Evolutionary conservation across 1,140 invertebrate species (phyloP).

Genomic region (Delia radicum): DNA sequence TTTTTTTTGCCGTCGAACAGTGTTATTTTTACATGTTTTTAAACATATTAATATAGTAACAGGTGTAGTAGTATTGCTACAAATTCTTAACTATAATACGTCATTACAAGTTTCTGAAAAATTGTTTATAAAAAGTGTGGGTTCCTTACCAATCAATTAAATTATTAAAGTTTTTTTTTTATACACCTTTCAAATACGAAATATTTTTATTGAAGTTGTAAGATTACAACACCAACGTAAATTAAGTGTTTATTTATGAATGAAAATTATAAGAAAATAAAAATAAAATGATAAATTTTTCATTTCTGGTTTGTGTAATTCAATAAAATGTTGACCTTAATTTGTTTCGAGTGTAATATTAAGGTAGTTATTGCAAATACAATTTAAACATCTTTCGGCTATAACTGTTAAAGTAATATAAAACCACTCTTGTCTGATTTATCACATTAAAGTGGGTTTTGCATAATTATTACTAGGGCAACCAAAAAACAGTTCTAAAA

Average conservation of each 20-base stretch:
- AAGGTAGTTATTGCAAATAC: not conserved
- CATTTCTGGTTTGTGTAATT: not conserved
- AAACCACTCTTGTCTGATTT: no score
- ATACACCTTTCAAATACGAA: not conserved
- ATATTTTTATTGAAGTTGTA: not conserved
- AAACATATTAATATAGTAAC: no score
- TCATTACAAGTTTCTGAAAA: not conserved
- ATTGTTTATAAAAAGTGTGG: not conserved
- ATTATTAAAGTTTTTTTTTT: not conserved
- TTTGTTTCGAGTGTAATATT: not conserved
- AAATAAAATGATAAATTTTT: no score
- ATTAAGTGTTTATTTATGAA: not conserved
- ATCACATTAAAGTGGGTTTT: no score
- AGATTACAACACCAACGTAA: not conserved
- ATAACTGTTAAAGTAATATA: no score
- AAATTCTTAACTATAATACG: not conserved
- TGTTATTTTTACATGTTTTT: no score
- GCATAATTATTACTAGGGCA: no score
- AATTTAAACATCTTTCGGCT: no score
- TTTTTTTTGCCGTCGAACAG: no score
- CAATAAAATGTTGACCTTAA: not conserved
- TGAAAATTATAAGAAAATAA: not conserved
- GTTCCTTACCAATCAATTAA: not conserved
- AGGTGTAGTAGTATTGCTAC: not conserved
- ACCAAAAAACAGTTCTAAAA: no score